Base-by-base conservation (phyloP, 2,888 invertebrate species). In the Oxystoma pomonae region DNA sequence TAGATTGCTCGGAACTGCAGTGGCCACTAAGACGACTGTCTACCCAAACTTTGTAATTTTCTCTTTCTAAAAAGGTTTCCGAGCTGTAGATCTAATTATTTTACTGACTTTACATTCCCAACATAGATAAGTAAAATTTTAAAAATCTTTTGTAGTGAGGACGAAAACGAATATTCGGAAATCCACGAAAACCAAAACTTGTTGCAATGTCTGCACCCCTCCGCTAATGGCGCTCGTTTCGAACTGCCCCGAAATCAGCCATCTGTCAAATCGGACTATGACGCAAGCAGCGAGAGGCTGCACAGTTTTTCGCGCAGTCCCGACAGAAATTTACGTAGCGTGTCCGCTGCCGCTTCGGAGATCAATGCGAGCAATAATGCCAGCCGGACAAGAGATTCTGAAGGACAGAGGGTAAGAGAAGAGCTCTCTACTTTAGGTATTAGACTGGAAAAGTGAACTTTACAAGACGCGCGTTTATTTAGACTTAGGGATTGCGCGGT, bases 131-230 rank as follows among this genome's bases (percentile, higher is more conserved):
- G 7, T 55, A 56, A 1, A 53, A 16, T 19, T 16, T 19, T 19
- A 16, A 5, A 55, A 62, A 51, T 53, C 3, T 52, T 65, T 72
- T 74, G 53, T 64, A 80, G 80, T 63, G 78, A 79, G 62, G 79
- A 78, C 59, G 71, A 73, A 22, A 77, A 78, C 59, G 76, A 76
- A 52, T 78, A 76, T 68, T 71, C 76, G 1, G 76, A 77, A 63
- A 52, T 76, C 18, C 70, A 68, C 62, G 67, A 69, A n/a, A 53
- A 9, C 19, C 17, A 16, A 19, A 53, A 53, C n/a, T 3, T 53
- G 17, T n/a, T 53, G 19, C 17, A 16, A 3, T 3, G 19, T 53
- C n/a, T 53, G 17, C 19, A 7, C 7, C 53, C 53, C 53, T 3
- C 53, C 53, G 17, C 7, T n/a, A 16, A n/a, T 5, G 53, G 16